Evolutionary conservation across 2,888 invertebrate genomes (phyloP), one percentile per base, ranked within the genome.

Genomic region (Tenthredo mesomela): DNA sequence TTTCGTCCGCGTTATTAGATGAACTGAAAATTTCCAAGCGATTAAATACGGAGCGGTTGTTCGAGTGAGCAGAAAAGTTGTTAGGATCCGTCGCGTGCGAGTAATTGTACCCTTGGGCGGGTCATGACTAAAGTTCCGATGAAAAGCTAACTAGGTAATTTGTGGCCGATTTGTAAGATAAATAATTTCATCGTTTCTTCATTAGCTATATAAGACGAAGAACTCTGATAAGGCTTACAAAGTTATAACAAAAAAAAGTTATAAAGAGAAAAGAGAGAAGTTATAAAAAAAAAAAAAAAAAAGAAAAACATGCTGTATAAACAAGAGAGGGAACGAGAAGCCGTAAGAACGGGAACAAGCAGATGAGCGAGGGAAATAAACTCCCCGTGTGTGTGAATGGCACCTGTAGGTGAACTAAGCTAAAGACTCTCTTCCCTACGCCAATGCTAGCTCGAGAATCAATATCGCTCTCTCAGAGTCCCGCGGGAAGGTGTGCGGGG

Each of bases 371-470:
- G 10, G 37, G 80, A 40, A 61, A 80, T 58, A 61, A 40, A 61
- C 33, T 61, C 61, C 40, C 21, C 80, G 5, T 29, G 15, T 71
- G 21, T 58, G 50, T 80, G 33, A 80, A 80, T 61, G 80, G 80
- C 58, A 80, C 58, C 61, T 61, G 77, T 77, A 77, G 77, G 50
- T 77, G 50, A 77, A 77, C 80, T 40, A 21, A 80, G 40, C 80
- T 61, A 58, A 25, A 58, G 37, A 80, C 40, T 40, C 80, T 80
- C 58, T 40, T 25, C 40, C n/a, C 80, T 80, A 80, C 80, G 80
- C 61, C 80, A 80, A 80, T 61, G 80, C 40, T 80, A 61, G 80
- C 61, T 88, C 87, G 85, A 88, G 89, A 90, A 91, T 91, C 91
- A 89, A 91, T 90, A 91, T 91, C 88, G 88, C 86, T 80, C 61